Evolutionary conservation across 2,113 vertebrate species (phyloP), one percentile per base, ranked within the genome.

Genomic region (Typhlomys cinereus): DNA sequence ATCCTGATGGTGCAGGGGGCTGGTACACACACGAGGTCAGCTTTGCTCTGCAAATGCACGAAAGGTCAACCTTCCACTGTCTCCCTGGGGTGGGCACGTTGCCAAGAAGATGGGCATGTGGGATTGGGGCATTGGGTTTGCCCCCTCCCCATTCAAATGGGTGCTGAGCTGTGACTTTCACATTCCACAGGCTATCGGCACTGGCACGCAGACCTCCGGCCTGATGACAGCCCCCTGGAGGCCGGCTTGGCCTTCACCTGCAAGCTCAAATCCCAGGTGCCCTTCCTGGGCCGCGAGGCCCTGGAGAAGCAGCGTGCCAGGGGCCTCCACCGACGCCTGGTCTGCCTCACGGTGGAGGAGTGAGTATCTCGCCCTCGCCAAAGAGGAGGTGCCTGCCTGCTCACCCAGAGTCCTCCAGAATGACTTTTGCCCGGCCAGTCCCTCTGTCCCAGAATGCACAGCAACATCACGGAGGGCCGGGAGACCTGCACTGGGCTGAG

Each of bases 231-330:
- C 0, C 99, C 99, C 0, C 96, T 99, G 23, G 99, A 99, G 93
- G 98, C 99, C 0, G 99, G 99, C 31, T 91, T 99, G 62, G 99
- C 98, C 41, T 99, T 99, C 96, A 99, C 99, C 74, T 99, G 99
- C 97, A 99, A 99, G 83, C 97, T 99, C 86, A 99, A 98, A 95
- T 98, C 98, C 0, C 48, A 95, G 0, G 96, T 98, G 88, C 98
- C 98, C 2, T 99, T 99, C 97, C 98, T 99, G 94, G 99, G 99
- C 6, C 98, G 99, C 0, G 97, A 98, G 61, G 98, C 98, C 0
- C 97, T 99, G 96, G 99, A 99, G 97, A 95, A 94, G 64, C 99
- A 99, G 97, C 99, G 98, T 88, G 70, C 97, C 0, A 83, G 97
- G 0, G 99, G 99, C 41, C 97, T 99, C 59, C 98, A 64, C 87